Base-by-base conservation (phyloP, 2,797 vertebrate species). In the Pelodytes ibericus region DNA sequence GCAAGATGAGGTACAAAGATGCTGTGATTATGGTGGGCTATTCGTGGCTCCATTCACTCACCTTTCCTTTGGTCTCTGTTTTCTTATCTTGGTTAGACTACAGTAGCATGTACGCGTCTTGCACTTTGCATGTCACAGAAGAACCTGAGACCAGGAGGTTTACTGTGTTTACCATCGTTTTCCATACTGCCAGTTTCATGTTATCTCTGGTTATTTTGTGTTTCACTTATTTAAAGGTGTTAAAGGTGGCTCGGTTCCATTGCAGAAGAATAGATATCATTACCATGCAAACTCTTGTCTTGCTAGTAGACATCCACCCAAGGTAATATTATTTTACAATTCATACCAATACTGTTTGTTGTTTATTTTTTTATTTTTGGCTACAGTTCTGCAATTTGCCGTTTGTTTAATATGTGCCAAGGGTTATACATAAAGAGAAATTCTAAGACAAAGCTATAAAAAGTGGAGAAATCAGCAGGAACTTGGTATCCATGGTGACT, bases 261-360 rank as follows among this genome's bases (percentile, higher is more conserved):
- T 93, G 93, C 88, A 90, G 88, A 83, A 82, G 88, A 85, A 91
- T 93, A 73, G 89, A 94, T n/a, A 83, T 94, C 2, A 91, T 94
- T 47, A 92, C 94, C 2, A 89, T 92, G 87, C 94, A 93, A 85
- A 93, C 89, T 2, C 88, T 93, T 71, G 87, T 94, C 36, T 87
- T 94, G 84, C 85, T 95, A 70, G 91, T 94, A 11, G 93, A 94
- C 77, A 91, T 95, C 61, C 93, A 95, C 70, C 94, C 94, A 71
- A 94, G 94, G 94, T 93, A 92, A 82, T 59, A 27, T 26, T 7
- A 9, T 39, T 49, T 47, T n/a, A 18, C n/a, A n/a, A 36, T 36
- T 24, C n/a, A 41, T 18, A 13, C 13, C 8, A 57, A 13, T 56
- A 63, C 2, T 65, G 39, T 65, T 65, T 65, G 2, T 44, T 44